phyloP scores from a whole-genome alignment of 2,888 invertebrate genomes.

The Perizoma flavofasciatum region DNA sequence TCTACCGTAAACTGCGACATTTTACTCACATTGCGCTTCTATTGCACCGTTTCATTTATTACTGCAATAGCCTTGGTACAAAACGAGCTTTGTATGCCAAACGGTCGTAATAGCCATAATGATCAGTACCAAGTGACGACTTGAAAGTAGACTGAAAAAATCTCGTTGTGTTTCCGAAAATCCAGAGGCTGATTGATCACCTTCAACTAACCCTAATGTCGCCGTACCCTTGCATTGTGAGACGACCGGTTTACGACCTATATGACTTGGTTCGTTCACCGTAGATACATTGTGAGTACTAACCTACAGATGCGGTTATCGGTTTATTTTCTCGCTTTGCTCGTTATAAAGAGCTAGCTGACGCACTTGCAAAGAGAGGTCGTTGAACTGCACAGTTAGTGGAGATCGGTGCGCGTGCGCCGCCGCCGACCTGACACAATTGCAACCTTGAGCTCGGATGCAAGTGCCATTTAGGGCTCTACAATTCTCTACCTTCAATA shows the following conservation, averaged over 20 bases:
- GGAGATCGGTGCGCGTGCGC: slow-evolving; percentile 59
- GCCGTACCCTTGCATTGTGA: slow-evolving; percentile 60
- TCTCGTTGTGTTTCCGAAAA: slow-evolving; percentile 33
- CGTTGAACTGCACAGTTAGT: slow-evolving; percentile 66
- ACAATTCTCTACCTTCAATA: background rate
- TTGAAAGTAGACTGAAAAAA: slow-evolving; percentile 35
- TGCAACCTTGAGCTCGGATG: slow-evolving; percentile 59
- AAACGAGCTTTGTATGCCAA: slow-evolving; percentile 52
- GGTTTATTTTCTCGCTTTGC: slow-evolving; percentile 79
- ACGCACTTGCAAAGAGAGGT: slow-evolving; percentile 71
- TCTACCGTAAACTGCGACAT: slow-evolving; percentile 72
- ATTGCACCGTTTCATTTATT: slow-evolving; percentile 59
- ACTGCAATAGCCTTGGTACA: slow-evolving; percentile 59
- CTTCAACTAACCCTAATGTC: slow-evolving; percentile 56
- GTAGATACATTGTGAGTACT: slow-evolving; percentile 60
- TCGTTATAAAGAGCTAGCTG: slow-evolving; percentile 77
- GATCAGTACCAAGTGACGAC: slow-evolving; percentile 31
- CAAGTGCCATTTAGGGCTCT: slow-evolving; percentile 33
- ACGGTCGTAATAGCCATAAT: slow-evolving; percentile 51
- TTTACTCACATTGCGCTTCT: slow-evolving; percentile 72
- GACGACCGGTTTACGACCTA: slow-evolving; percentile 67
- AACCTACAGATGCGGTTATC: slow-evolving; percentile 70
- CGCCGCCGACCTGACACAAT: slow-evolving; percentile 59
- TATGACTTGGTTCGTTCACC: slow-evolving; percentile 72
- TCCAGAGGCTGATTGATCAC: slow-evolving; percentile 44